A percentile compares a stretch with the other conserved stretches of the same genome.
Evolutionary conservation across 2,888 invertebrate species (phyloP).

Genomic region (Byasa hedistus): DNA sequence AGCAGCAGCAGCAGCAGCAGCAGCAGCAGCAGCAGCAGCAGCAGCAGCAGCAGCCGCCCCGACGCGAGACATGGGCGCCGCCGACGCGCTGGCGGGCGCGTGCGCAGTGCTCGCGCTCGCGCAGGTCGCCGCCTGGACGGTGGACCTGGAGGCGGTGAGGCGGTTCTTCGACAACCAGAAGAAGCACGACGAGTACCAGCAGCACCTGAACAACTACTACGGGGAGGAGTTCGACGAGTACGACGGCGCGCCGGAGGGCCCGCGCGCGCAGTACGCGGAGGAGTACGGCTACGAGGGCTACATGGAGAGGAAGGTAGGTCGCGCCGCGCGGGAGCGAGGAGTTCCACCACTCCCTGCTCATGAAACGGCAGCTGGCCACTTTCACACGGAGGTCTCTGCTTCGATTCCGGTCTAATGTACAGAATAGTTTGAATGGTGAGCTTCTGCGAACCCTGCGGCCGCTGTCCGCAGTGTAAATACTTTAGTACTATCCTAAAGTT

Average conservation of each 20-base stretch:
- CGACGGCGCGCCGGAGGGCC: conserved; percentile 16
- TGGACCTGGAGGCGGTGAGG: conserved; percentile 61
- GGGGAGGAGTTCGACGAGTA: conserved; percentile 35
- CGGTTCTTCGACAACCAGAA: conserved; percentile 50
- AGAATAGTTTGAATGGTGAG: background rate
- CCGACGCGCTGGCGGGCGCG: conserved; percentile 38
- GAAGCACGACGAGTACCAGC: conserved; percentile 34
- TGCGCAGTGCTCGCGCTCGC: conserved; percentile 41
- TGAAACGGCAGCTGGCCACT: background rate
- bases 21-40: no score
- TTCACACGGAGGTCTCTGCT: background rate
- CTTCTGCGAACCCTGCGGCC: background rate
- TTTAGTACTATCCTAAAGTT: no score
- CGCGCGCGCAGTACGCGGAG: conserved; percentile 43
- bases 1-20: no score
- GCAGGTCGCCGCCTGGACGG: conserved; percentile 60
- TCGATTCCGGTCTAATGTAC: background rate
- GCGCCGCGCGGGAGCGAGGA: no score
- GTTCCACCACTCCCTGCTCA: background rate
- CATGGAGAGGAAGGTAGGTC: conserved; percentile 62
- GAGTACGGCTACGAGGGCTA: conserved; percentile 53
- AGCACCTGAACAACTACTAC: conserved; percentile 29
- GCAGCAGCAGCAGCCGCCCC: no score
- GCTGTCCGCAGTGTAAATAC: background rate
- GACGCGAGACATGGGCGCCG: background rate